Conservation (phyloP, 2,888 invertebrate genomes). For the Catocala nupta region DNA sequence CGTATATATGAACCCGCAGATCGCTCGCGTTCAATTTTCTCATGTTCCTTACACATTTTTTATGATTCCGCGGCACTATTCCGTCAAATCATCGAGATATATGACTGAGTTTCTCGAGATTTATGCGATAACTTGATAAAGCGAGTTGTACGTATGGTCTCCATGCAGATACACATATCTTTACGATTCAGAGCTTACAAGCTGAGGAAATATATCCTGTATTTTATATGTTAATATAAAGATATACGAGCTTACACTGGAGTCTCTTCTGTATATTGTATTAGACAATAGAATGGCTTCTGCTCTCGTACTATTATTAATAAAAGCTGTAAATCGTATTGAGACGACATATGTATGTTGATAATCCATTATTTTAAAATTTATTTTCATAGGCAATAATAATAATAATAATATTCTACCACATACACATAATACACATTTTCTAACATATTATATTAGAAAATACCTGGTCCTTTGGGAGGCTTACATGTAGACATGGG, state of each 20-base stretch:
- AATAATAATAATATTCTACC: too few relatives aligned
- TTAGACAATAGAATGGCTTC: too few relatives aligned
- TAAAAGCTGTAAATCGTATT: too few relatives aligned
- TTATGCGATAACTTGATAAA: constrained; percentile 40
- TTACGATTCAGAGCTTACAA: constrained; percentile 7
- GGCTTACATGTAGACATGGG: too few relatives aligned
- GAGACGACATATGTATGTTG: too few relatives aligned
- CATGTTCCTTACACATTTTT: constrained; percentile 42
- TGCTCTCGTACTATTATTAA: too few relatives aligned
- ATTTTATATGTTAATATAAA: not conserved
- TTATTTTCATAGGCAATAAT: too few relatives aligned
- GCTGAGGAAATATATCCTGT: not conserved
- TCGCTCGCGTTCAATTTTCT: constrained; percentile 48
- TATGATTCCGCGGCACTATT: constrained; percentile 43
- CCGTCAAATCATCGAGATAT: constrained; percentile 40
- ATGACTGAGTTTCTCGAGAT: constrained; percentile 39
- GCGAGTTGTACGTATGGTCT: constrained; percentile 12
- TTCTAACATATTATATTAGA: too few relatives aligned
- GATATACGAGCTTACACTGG: not conserved
- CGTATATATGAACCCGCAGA: constrained; percentile 42
- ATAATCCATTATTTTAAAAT: too few relatives aligned
- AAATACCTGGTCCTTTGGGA: too few relatives aligned
- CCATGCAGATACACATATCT: constrained; percentile 4
- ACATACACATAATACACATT: too few relatives aligned
- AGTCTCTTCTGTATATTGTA: not conserved